Percentiles rank a stretch among this genome's conserved stretches.
phyloP scores from a whole-genome alignment of 1,140 invertebrate species.

The Lineus longissimus region DNA sequence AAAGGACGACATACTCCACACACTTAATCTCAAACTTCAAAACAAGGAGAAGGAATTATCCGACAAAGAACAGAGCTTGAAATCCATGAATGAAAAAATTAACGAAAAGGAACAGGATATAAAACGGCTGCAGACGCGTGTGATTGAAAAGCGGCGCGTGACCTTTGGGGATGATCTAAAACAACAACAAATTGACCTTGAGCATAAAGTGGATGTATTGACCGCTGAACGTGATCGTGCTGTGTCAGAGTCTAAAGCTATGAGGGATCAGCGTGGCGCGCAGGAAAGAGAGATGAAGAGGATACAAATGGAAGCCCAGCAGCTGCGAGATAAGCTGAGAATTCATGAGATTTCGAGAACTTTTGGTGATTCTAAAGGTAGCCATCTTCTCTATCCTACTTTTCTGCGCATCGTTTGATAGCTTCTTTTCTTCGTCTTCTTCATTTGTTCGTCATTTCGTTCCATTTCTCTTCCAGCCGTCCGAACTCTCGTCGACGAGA shows the following conservation, averaged over 20 bases:
- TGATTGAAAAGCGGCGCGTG: background rate
- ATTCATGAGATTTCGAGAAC: background rate
- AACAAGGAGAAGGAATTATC: slow-evolving; percentile 9
- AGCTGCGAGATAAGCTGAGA: slow-evolving; percentile 7
- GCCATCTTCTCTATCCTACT: background rate
- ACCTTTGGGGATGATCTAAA: background rate
- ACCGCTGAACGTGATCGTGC: background rate
- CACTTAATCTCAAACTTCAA: slow-evolving; percentile 20
- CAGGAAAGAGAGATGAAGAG: slow-evolving; percentile 8
- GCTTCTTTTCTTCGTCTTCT: too few species aligned
- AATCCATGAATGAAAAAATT: slow-evolving; percentile 15
- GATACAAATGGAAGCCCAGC: slow-evolving; percentile 15
- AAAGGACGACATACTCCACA: slow-evolving; percentile 23
- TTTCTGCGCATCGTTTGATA: too few species aligned
- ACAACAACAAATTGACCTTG: background rate
- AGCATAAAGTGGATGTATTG: background rate
- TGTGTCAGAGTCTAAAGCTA: background rate
- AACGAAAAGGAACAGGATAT: slow-evolving; percentile 12
- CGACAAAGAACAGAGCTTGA: background rate
- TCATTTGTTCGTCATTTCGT: too few species aligned
- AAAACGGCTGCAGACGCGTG: background rate
- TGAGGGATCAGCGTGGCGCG: background rate
- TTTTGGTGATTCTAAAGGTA: background rate
- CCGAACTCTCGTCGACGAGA: slow-evolving; percentile 14
- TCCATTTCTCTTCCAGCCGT: too few species aligned